These are phyloP conservation scores for Spinibarbus caldwelli DNA, from an alignment of 2,797 vertebrate species.

Conservation along the genomic window DNA sequence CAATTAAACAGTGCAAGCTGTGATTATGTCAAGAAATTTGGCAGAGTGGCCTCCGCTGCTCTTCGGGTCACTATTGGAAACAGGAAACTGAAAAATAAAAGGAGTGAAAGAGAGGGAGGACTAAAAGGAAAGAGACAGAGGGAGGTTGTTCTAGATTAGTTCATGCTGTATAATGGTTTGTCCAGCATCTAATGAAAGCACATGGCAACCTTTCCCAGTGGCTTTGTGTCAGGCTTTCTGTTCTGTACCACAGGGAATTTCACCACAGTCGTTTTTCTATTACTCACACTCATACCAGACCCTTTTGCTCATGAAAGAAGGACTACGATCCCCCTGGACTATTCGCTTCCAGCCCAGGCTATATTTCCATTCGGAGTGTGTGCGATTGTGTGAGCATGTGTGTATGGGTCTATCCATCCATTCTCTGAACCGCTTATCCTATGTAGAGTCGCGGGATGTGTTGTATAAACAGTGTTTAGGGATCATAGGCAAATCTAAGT, in stretches of 20 bases:
- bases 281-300: constrained; percentile 3
- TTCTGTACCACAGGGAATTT: constrained; percentile 14
- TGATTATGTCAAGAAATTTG: constrained; percentile 48
- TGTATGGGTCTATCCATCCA: neutral
- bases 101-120: neutral
- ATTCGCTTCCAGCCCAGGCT: neutral
- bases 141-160: neutral
- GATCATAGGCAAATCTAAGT: neutral
- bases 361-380: neutral
- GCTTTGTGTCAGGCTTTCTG: no score
- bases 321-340: neutral
- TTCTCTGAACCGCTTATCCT: neutral
- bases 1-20: constrained; percentile 60
- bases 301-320: neutral
- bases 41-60: constrained; percentile 29
- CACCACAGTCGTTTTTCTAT: neutral
- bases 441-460: neutral
- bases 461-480: constrained; percentile 18
- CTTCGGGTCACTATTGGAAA: constrained; percentile 32
- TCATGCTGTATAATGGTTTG: constrained; percentile 7
- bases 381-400: neutral
- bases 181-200: neutral
- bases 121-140: neutral
- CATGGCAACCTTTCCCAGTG: no score
- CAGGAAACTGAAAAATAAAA: neutral